phyloP scores from a whole-genome alignment of 2,113 vertebrate genomes.

The Anguilla japonica region DNA sequence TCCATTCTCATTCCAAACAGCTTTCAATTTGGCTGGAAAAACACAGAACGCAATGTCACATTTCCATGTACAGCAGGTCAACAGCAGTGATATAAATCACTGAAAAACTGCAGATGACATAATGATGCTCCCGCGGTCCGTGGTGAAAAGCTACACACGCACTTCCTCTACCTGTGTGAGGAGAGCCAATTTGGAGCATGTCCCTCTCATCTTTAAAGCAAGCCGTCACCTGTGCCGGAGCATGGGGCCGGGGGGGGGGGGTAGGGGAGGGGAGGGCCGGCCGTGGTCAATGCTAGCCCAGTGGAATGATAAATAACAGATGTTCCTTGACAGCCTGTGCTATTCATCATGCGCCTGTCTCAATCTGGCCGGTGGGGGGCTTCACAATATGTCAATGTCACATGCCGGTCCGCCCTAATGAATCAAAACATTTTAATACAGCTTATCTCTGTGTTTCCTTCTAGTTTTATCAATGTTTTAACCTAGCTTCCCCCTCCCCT shows the following conservation, averaged over 20 bases:
- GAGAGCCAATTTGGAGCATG: background rate
- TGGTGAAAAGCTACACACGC: background rate
- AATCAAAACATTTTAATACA: constrained; percentile 66
- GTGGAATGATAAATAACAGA: constrained; percentile 72
- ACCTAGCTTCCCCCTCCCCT: too few relatives aligned
- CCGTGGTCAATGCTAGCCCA: constrained; percentile 44
- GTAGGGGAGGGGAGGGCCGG: background rate
- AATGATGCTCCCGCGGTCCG: background rate
- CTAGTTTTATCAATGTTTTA: background rate
- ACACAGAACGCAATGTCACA: background rate
- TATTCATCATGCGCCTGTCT: constrained; percentile 74
- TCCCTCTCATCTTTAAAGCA: constrained; percentile 3
- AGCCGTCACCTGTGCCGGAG: constrained; percentile 8
- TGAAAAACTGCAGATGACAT: background rate
- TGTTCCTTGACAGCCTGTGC: constrained; percentile 69
- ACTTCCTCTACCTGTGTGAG: background rate
- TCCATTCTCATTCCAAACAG: background rate
- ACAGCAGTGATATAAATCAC: background rate
- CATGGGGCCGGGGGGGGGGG: background rate
- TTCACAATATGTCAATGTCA: constrained; percentile 71
- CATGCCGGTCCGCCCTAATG: constrained; percentile 57
- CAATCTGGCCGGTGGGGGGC: constrained; percentile 59
- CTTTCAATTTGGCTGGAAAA: background rate
- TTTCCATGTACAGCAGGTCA: background rate
- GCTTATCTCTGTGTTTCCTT: constrained; percentile 30